Base-by-base conservation (phyloP, 2,888 invertebrate species). In the Lasioglossum villosulum region DNA sequence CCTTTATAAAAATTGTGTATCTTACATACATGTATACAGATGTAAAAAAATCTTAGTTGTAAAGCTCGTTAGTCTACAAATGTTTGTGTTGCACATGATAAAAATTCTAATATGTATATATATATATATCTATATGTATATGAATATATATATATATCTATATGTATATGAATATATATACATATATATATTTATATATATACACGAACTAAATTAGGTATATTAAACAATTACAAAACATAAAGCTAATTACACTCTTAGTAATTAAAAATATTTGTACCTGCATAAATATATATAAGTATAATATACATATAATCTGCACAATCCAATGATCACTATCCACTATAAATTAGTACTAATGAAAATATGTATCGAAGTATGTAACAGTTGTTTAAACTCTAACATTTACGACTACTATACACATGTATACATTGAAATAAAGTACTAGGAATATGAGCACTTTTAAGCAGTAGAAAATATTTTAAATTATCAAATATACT, bases 1-100 rank as follows among this genome's bases (percentile, higher is more conserved):
- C 48, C 34, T 73, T 59, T 82, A 80, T 82, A 82, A 82, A 82
- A 84, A 80, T 78, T 56, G 52, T 56, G 74, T 79, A 73, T 14
- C 72, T 52, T 77, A 74, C 56, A 68, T 80, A 76, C 52, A 39
- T 45, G 27, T 75, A 30, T 73, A 80, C 76, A 79, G 59, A 82
- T 19, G 75, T 80, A 86, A 83, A 82, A 86, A 80, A 80, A 78
- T 63, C 70, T 86, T 83, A 75, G 39, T 70, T 86, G 19, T 77
- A 86, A 82, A 82, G 75, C 66, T 80, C 63, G 63, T 77, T 66
- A 77, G 45, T 82, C 66, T 81, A 78, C 76, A 23, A 37, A 68
- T 68, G 23, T 68, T 14, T 37, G 37, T 73, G 63, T 82, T 75
- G 72, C 48, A 77, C 80, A 78, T 75, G 56, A 86, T 84, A 80